phyloP scores from a whole-genome alignment of 2,797 vertebrate species.

The Miichthys miiuy region DNA sequence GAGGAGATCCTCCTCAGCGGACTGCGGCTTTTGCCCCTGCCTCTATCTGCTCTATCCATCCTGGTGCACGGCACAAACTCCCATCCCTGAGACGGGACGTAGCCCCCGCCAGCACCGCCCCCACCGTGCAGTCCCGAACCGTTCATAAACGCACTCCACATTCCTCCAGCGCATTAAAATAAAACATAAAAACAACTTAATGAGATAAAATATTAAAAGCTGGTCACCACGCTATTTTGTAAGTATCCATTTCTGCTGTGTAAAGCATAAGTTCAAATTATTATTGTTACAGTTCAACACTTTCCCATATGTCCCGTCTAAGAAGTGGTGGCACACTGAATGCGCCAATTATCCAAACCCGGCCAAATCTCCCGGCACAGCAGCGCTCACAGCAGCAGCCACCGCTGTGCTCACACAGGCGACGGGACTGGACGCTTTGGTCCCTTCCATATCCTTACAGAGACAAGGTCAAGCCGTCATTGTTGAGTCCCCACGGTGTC shows the following conservation, averaged over 20 bases:
- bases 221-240: neutral
- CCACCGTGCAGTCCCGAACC: conserved; percentile 65
- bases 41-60: conserved; percentile 62
- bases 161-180: conserved; percentile 58
- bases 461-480: conserved; percentile 79
- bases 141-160: conserved; percentile 82
- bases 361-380: conserved; percentile 68
- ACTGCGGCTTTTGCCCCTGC: conserved; percentile 71
- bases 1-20: conserved; percentile 78
- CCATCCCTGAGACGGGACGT: conserved; percentile 77
- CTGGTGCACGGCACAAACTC: conserved; percentile 80
- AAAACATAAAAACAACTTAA: conserved; percentile 2
- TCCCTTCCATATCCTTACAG: conserved; percentile 72
- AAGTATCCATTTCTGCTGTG: conserved; percentile 5
- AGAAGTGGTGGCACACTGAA: conserved; percentile 6
- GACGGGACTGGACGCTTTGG: conserved; percentile 47
- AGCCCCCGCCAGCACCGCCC: conserved; percentile 66
- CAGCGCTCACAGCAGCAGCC: conserved; percentile 61
- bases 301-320: conserved; percentile 18
- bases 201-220: neutral
- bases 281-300: neutral
- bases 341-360: conserved; percentile 73
- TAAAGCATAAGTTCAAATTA: neutral
- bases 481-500: conserved; percentile 18
- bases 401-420: conserved; percentile 37